Evolutionary conservation across 2,888 invertebrate species (phyloP), one percentile per base, ranked within the genome.

Genomic region (Tenthredo scrophulariae): DNA sequence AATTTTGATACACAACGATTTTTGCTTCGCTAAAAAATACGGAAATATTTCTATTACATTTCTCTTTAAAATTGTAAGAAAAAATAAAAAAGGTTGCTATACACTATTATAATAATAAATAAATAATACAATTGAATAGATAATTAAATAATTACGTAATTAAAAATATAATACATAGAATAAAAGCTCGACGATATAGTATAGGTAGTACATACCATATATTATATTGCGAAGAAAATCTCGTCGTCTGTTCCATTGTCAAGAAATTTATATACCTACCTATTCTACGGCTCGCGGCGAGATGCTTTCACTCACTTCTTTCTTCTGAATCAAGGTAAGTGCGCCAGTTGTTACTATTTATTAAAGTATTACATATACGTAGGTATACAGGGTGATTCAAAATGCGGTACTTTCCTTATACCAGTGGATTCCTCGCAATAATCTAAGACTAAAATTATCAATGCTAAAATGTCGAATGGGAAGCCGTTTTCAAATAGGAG

Each of bases 301-400:
- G 67, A 67, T 67, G 67, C 15, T 67, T 13, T 33, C 33, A 33
- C 67, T 67, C 33, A 67, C 74, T 46, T 74, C 43, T 74, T 74
- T 74, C 46, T 74, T 74, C 74, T 74, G 74, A 74, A 74, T 74
- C 40, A 22, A 74, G 74, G 74, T 74, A 29, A 74, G 74, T 74
- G 74, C 40, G 6, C 65, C 65, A 65, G n/a, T 6, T 54, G 6
- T 54, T 54, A 54, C 54, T 54, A 54, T 54, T 54, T n/a, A 54
- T 54, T n/a, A n/a, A 54, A 29, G 65, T 65, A 3, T 29, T 15
- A 33, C 37, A 72, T 70, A 33, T 70, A 37, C 1, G n/a, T n/a
- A 29, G 0, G n/a, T 33, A 46, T 10, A 10, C 5, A 58, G n/a
- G n/a, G n/a, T n/a, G n/a, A n/a, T n/a, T n/a, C n/a, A n/a, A n/a